Conservation (phyloP, 1,140 invertebrate genomes). For the Atta cephalotes region DNA sequence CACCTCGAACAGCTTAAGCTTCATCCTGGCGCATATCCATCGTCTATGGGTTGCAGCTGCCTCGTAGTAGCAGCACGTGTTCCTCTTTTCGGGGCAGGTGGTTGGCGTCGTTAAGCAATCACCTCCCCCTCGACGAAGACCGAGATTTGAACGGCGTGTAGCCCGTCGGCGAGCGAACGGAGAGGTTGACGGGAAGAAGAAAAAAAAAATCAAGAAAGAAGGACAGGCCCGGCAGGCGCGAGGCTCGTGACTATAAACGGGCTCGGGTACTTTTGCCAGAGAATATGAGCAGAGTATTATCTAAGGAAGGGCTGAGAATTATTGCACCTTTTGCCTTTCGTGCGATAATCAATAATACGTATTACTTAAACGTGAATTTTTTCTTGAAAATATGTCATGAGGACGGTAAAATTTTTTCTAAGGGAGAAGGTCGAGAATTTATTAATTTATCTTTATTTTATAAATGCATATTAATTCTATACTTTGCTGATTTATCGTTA, state of each 20-base stretch:
- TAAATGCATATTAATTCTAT: neutral
- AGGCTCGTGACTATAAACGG: slow-evolving; percentile 27
- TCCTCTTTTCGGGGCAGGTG: slow-evolving; percentile 81
- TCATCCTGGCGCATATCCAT: slow-evolving; percentile 56
- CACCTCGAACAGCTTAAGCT: slow-evolving; percentile 65
- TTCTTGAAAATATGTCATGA: neutral
- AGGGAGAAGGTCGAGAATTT: neutral
- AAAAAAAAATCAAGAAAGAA: slow-evolving; percentile 27
- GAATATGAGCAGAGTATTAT: slow-evolving; percentile 8
- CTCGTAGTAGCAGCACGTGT: slow-evolving; percentile 82
- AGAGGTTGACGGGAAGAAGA: slow-evolving; percentile 41
- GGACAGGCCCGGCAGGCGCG: slow-evolving; percentile 23
- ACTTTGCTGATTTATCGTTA: neutral
- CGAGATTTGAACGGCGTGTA: slow-evolving; percentile 77
- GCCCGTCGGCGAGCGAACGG: slow-evolving; percentile 49
- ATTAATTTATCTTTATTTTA: neutral
- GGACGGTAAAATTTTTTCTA: neutral
- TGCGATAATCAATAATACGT: neutral
- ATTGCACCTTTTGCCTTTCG: slow-evolving; percentile 2
- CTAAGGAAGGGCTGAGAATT: neutral
- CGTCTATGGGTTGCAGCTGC: slow-evolving; percentile 79
- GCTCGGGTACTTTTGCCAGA: neutral
- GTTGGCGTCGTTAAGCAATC: slow-evolving; percentile 82
- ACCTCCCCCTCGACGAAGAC: slow-evolving; percentile 77
- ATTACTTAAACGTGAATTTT: slow-evolving; percentile 1